These are phyloP conservation scores for Andrena haemorrhoa DNA, from an alignment of 2,888 invertebrate genomes.

Conservation along the genomic window DNA sequence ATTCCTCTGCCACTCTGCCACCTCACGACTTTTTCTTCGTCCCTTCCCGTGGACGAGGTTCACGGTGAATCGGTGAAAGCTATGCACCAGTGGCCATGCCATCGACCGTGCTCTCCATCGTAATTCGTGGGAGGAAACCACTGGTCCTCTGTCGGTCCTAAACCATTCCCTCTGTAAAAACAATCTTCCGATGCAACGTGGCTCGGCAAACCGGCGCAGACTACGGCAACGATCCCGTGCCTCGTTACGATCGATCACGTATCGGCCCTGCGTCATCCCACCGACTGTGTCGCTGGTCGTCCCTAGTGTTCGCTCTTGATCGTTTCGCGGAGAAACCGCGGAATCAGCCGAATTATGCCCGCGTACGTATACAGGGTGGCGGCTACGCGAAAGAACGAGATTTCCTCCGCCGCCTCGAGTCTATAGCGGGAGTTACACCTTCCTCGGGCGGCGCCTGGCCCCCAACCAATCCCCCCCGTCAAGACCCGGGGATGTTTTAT, in stretches of 20 bases:
- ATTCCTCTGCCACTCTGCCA: constrained; percentile 53
- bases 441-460: constrained; percentile 50
- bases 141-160: no score
- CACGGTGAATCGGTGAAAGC: constrained; percentile 37
- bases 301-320: constrained; percentile 7
- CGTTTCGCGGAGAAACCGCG: constrained; percentile 77
- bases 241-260: background rate
- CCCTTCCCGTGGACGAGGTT: constrained; percentile 45
- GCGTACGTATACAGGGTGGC: constrained; percentile 35
- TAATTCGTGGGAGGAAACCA: no score
- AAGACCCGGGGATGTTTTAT: constrained; percentile 77
- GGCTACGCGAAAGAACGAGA: constrained; percentile 62
- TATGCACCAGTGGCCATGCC: constrained; percentile 26
- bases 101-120: background rate
- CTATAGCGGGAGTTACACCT: constrained; percentile 70
- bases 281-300: no score
- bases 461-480: constrained; percentile 23
- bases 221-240: background rate
- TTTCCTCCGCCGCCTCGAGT: constrained; percentile 66
- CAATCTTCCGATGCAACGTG: no score
- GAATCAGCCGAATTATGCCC: constrained; percentile 76
- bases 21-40: constrained; percentile 49
- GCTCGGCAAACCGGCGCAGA: no score
- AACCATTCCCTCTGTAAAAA: no score
- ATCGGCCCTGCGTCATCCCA: background rate